phyloP scores from a whole-genome alignment of 2,113 vertebrate species.

The Callospermophilus lateralis region DNA sequence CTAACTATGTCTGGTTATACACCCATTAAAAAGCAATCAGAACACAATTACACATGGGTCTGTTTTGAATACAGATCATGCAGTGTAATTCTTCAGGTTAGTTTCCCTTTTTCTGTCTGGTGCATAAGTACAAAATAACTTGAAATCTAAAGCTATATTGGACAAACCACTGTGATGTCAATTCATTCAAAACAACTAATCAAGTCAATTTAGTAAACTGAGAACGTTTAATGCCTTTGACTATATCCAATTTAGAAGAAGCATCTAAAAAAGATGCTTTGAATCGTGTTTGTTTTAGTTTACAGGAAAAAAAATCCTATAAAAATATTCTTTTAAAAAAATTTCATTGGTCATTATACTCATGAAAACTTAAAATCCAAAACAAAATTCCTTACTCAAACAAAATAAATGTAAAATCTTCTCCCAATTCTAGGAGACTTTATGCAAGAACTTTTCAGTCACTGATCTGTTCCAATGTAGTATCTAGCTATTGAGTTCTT shows the following conservation, averaged over 20 bases:
- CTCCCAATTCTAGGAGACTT: background rate
- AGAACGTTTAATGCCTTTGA: background rate
- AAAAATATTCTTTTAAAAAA: background rate
- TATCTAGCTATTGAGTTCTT: background rate
- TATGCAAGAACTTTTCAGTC: background rate
- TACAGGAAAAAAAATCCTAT: background rate
- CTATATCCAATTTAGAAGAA: background rate
- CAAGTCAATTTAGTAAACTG: background rate
- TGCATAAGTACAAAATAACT: background rate
- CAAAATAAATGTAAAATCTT: conserved; percentile 37
- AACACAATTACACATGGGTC: background rate
- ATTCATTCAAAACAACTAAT: background rate
- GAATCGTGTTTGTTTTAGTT: background rate
- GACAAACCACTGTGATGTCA: background rate
- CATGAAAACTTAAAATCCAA: conserved; percentile 58
- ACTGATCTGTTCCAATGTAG: background rate
- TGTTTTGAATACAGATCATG: background rate
- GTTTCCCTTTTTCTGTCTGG: background rate
- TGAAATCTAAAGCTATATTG: background rate
- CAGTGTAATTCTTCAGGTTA: background rate
- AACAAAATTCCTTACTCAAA: conserved; percentile 57
- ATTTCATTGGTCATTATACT: background rate
- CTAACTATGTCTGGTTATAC: background rate
- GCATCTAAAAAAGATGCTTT: background rate
- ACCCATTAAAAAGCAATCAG: conserved; percentile 5